Evolutionary conservation across 2,797 vertebrate species (phyloP).

Genomic region (Sciurus vulgaris): DNA sequence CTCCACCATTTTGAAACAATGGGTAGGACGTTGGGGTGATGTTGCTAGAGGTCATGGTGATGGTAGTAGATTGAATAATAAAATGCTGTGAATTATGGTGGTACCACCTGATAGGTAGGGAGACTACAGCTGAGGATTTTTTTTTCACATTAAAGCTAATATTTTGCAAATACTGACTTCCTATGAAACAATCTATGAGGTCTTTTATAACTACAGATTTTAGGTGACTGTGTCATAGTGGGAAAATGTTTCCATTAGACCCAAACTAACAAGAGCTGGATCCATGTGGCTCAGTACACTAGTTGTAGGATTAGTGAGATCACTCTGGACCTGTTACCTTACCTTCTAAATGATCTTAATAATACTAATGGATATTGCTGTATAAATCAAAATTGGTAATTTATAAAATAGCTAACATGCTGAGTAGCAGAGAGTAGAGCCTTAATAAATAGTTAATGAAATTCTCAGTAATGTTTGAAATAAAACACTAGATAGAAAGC

Average conservation of each 20-base stretch:
- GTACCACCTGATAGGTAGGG: neutral
- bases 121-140: neutral
- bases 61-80: neutral
- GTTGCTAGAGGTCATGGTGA: neutral
- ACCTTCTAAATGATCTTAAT: neutral
- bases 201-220: neutral
- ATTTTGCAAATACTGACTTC: neutral
- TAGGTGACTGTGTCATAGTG: neutral
- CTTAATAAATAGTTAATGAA: neutral
- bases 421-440: neutral
- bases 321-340: neutral
- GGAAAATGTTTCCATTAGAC: neutral
- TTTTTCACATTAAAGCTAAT: neutral
- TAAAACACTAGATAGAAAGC: neutral
- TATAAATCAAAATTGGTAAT: neutral
- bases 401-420: neutral
- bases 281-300: neutral
- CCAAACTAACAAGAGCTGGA: neutral
- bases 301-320: neutral
- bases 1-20: neutral
- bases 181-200: neutral
- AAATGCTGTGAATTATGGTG: neutral
- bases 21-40: neutral
- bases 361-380: neutral
- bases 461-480: neutral